phyloP scores from a whole-genome alignment of 1,140 invertebrate genomes.

The Telenomus remus region DNA sequence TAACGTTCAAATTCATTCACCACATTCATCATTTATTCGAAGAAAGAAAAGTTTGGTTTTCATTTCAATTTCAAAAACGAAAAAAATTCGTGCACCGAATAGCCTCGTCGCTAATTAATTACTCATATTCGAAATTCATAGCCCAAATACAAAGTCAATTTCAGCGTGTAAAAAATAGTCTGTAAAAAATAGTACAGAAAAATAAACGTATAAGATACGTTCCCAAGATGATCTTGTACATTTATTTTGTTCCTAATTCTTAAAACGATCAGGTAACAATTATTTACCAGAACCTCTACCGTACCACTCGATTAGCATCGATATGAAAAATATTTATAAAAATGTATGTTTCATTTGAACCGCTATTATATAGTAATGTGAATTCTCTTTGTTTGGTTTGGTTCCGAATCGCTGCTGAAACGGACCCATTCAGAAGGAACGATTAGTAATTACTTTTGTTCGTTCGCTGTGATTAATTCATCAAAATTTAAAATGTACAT shows the following conservation, averaged over 20 bases:
- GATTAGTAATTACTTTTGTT: not conserved
- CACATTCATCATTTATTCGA: conserved; percentile 25
- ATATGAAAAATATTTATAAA: conserved; percentile 37
- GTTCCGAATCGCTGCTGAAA: too few species aligned
- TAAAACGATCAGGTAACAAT: too few species aligned
- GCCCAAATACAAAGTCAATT: too few species aligned
- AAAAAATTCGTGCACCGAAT: conserved; percentile 21
- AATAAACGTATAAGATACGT: too few species aligned
- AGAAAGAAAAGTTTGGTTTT: conserved; percentile 1
- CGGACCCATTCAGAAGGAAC: too few species aligned
- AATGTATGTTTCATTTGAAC: conserved; percentile 22
- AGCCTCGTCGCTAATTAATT: conserved; percentile 15
- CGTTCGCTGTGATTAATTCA: not conserved
- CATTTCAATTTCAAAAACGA: not conserved
- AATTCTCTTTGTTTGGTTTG: conserved; percentile 19
- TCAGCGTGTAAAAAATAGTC: too few species aligned
- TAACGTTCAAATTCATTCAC: conserved; percentile 25
- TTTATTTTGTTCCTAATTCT: too few species aligned
- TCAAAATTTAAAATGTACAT: conserved; percentile 15
- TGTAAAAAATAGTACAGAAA: too few species aligned
- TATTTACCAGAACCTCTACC: too few species aligned
- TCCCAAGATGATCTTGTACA: too few species aligned
- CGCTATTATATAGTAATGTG: conserved; percentile 12
- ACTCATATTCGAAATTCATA: conserved; percentile 1
- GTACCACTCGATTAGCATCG: conserved; percentile 16